Conservation (phyloP, 2,113 vertebrate genomes). For the Poecilia latipinna region DNA sequence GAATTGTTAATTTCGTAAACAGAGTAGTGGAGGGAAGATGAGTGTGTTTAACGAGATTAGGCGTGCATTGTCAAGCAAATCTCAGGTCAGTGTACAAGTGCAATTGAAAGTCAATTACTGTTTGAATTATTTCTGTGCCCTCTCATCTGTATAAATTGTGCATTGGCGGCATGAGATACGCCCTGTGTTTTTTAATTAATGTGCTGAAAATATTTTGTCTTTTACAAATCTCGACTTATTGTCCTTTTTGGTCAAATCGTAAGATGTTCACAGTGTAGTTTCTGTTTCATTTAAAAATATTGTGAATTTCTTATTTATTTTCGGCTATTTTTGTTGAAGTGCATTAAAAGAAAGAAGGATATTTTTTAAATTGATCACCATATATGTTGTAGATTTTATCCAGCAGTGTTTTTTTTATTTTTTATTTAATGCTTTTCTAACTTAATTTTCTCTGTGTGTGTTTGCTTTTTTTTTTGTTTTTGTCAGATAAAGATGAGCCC, state of each 20-base stretch:
- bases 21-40: conserved; percentile 78
- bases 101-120: conserved; percentile 79
- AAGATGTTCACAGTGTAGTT: too few species aligned
- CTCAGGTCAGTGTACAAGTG: conserved; percentile 79
- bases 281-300: too few species aligned
- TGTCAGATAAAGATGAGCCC: conserved; percentile 97
- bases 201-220: not conserved
- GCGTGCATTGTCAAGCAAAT: conserved; percentile 82
- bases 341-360: not conserved
- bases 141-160: conserved; percentile 50
- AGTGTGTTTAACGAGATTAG: conserved; percentile 87
- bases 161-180: conserved; percentile 37
- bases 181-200: conserved; percentile 35
- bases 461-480: conserved; percentile 55
- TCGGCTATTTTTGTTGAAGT: not conserved
- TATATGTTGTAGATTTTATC: not conserved
- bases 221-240: too few species aligned
- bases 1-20: conserved; percentile 82
- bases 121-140: conserved; percentile 70
- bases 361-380: not conserved
- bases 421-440: not conserved
- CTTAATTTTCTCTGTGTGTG: conserved; percentile 39
- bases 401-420: not conserved
- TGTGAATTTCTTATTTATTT: too few species aligned
- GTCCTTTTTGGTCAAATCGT: too few species aligned